Conservation (phyloP, 2,113 vertebrate species). For the Silurus glanis region DNA sequence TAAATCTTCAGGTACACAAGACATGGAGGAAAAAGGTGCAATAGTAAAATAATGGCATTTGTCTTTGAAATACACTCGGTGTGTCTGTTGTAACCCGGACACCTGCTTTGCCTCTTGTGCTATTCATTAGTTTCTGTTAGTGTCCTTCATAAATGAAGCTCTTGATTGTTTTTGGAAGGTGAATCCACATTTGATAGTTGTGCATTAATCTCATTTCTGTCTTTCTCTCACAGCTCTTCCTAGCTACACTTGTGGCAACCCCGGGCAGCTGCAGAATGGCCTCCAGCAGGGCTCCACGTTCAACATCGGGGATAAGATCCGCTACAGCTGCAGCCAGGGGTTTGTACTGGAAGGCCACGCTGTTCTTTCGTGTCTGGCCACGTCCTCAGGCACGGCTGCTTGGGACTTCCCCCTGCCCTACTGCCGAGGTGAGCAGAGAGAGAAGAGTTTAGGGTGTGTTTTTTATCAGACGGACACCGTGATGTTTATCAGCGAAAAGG, state of each 20-base stretch:
- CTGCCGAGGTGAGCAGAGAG: constrained; percentile 86
- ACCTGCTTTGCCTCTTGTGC: neutral
- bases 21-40: neutral
- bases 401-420: constrained; percentile 98
- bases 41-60: neutral
- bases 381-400: constrained; percentile 79
- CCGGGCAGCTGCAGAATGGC: constrained; percentile 88
- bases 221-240: constrained; percentile 80
- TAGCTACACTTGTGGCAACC: constrained; percentile 95
- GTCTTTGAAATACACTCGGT: neutral
- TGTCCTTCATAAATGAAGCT: neutral
- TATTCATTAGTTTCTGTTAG: neutral
- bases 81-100: neutral
- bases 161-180: neutral
- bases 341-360: constrained; percentile 95
- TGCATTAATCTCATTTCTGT: neutral
- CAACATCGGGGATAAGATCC: constrained; percentile 94
- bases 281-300: constrained; percentile 91
- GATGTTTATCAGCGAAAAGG: constrained; percentile 61
- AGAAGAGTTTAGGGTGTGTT: constrained; percentile 55
- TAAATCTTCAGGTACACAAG: neutral
- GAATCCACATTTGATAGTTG: neutral
- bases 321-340: constrained; percentile 91
- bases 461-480: constrained; percentile 68
- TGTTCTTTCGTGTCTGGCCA: constrained; percentile 87